Evolutionary conservation across 2,888 invertebrate genomes (phyloP).

Genomic region (Autographa gamma): DNA sequence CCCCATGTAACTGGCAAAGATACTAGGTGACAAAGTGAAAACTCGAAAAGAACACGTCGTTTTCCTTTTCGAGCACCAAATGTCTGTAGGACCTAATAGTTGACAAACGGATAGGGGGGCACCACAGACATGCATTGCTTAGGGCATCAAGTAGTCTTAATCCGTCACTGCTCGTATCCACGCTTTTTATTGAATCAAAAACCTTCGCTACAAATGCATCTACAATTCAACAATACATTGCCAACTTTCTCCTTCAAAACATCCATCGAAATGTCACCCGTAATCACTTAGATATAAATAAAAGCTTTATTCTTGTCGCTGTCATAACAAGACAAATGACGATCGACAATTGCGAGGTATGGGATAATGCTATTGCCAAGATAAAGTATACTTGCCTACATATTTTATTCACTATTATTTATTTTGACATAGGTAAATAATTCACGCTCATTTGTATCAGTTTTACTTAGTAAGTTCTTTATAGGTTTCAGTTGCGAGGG

Average conservation of each 20-base stretch:
- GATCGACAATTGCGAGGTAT: background rate
- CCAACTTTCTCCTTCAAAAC: conserved; percentile 50
- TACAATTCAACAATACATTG: conserved; percentile 51
- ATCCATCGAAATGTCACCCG: conserved; percentile 50
- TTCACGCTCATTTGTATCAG: conserved; percentile 74
- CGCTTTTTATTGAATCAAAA: conserved; percentile 74
- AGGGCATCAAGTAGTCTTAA: too few species aligned
- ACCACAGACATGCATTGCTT: too few species aligned
- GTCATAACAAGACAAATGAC: background rate
- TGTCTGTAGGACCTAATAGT: too few species aligned
- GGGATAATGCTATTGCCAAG: background rate
- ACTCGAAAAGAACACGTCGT: too few species aligned
- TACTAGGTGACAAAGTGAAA: too few species aligned
- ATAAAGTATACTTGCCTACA: background rate
- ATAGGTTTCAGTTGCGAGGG: conserved; percentile 67
- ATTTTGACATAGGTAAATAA: conserved; percentile 56
- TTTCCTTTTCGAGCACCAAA: too few species aligned
- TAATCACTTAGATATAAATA: background rate
- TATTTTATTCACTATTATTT: background rate
- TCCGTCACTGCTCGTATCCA: conserved; percentile 69
- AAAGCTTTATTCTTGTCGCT: background rate
- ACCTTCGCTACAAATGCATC: conserved; percentile 66
- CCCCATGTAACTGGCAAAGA: too few species aligned
- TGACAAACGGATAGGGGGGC: too few species aligned
- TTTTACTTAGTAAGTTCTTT: conserved; percentile 73